A percentile compares a stretch with the other conserved stretches of the same genome.
These are phyloP conservation scores for Tyria jacobaeae DNA, from an alignment of 2,888 invertebrate species.

Conservation along the genomic window DNA sequence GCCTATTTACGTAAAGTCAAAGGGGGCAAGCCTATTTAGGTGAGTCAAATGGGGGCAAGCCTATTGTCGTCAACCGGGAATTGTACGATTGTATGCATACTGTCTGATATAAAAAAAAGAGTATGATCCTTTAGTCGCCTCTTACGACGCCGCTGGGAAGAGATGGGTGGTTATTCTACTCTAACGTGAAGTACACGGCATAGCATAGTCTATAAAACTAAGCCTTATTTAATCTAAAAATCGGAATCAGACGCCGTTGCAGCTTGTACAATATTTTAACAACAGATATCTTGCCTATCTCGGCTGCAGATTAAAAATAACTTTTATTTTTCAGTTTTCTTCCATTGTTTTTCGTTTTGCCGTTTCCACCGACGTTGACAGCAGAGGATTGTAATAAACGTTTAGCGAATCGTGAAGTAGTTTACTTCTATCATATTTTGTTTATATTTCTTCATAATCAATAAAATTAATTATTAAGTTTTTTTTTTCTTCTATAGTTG, in stretches of 20 bases:
- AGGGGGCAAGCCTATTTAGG: too few species aligned
- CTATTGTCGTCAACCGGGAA: too few species aligned
- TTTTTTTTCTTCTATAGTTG: too few species aligned
- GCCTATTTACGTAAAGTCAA: too few species aligned
- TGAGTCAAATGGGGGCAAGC: too few species aligned
- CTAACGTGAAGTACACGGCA: too few species aligned
- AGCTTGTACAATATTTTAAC: constrained; percentile 37
- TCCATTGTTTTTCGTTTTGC: constrained; percentile 20
- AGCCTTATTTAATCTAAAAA: constrained; percentile 9
- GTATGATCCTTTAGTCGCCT: too few species aligned
- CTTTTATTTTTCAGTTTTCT: constrained; percentile 45
- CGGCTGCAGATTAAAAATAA: constrained; percentile 57
- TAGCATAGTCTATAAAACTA: too few species aligned
- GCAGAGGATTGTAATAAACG: constrained; percentile 29
- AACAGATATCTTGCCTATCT: constrained; percentile 50
- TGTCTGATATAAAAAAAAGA: too few species aligned
- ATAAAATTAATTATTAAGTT: background rate
- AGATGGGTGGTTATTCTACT: too few species aligned
- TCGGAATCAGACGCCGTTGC: constrained; percentile 31
- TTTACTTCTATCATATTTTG: background rate
- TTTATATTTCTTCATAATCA: background rate
- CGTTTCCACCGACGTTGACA: constrained; percentile 27
- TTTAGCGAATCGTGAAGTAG: constrained; percentile 5
- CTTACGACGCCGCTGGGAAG: too few species aligned
- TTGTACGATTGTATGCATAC: too few species aligned